Evolutionary conservation across 2,888 invertebrate genomes (phyloP), one percentile per base, ranked within the genome.

Genomic region (Oasisia sp.): DNA sequence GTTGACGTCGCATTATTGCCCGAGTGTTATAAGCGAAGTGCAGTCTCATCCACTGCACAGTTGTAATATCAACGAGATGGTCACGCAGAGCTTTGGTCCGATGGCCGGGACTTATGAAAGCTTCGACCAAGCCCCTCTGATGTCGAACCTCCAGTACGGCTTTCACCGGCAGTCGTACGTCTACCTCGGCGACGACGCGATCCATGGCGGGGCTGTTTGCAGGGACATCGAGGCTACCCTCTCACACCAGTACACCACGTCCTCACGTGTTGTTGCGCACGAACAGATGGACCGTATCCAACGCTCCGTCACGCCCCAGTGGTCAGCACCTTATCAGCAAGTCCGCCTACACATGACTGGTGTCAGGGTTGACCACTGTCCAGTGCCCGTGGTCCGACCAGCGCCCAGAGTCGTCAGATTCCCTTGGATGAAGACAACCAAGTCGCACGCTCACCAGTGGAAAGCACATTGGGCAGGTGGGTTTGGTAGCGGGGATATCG

Each of bases 371-470:
- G 74, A 74, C 74, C 74, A 74, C n/a, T 74, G 74, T 27, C 74
- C 74, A n/a, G 74, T 74, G 4, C 74, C 74, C 5, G 74, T 74
- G 74, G 74, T 74, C 27, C 74, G 74, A n/a, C 74, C 74, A 74
- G 74, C 74, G 74, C 74, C 74, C 27, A 74, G 74, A 74, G 27
- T 74, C 27, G 27, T 74, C 74, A 74, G 74, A 27, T 96, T 96
- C 92, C 95, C 96, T 0, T 96, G 96, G 96, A 96, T 96, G 96
- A 96, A 96, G 94, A 96, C 96, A 11, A 96, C 96, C 56, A 96
- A 96, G 94, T 96, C 96, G 45, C 96, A 96, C 92, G 96, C 96
- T 19, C 95, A 95, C 93, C 96, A 96, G 92, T 96, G 96, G 96
- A 96, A 96, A 92, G 95, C 96, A 0, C 95, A 95, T 90, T 96